Conservation (phyloP, 2,113 vertebrate genomes). For the Ornithorhynchus anatinus region DNA sequence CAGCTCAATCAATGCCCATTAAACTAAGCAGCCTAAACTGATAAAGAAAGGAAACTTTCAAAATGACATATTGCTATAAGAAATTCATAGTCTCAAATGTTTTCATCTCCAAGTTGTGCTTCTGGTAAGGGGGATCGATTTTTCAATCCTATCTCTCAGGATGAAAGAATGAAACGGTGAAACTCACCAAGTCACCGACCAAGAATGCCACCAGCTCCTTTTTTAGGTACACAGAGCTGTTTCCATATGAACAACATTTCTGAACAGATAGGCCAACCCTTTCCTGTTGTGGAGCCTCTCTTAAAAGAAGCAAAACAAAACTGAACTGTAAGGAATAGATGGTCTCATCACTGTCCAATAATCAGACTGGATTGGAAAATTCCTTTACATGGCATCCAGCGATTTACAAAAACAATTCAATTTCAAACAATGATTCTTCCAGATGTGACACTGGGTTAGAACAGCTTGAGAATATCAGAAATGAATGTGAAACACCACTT, state of each 20-base stretch:
- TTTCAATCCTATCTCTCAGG: slow-evolving; percentile 29
- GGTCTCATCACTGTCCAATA: slow-evolving; percentile 52
- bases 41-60: background rate
- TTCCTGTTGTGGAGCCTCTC: slow-evolving; percentile 19
- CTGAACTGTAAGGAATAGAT: slow-evolving; percentile 43
- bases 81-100: background rate
- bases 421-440: slow-evolving; percentile 66
- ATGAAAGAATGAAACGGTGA: slow-evolving; percentile 17
- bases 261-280: slow-evolving; percentile 34
- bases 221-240: slow-evolving; percentile 40
- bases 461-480: slow-evolving; percentile 53
- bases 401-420: slow-evolving; percentile 68
- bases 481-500: slow-evolving; percentile 55
- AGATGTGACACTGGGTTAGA: slow-evolving; percentile 67
- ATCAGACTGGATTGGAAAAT: slow-evolving; percentile 67
- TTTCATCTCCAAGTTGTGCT: slow-evolving; percentile 53
- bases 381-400: slow-evolving; percentile 46
- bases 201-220: slow-evolving; percentile 24
- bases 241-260: slow-evolving; percentile 49
- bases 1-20: background rate
- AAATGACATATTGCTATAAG: background rate
- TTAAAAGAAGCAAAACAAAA: slow-evolving; percentile 62
- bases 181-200: slow-evolving; percentile 45
- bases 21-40: background rate
- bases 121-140: slow-evolving; percentile 47